phyloP scores from a whole-genome alignment of 2,797 vertebrate genomes.

The Bovichtus variegatus region DNA sequence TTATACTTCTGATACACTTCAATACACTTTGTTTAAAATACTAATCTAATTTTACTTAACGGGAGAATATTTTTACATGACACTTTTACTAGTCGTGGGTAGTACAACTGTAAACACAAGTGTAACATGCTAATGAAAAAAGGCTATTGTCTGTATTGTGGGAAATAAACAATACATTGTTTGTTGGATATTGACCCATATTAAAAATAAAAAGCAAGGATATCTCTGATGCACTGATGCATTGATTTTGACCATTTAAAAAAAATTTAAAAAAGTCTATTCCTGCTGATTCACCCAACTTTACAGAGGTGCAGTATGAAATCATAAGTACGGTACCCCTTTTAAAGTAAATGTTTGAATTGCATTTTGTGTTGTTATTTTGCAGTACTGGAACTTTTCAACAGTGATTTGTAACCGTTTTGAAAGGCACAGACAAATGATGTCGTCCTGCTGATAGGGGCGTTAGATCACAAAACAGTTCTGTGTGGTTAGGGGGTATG shows the following conservation, averaged over 20 bases:
- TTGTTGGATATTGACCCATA: conserved; percentile 5
- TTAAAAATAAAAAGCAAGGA: not conserved
- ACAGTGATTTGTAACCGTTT: not conserved
- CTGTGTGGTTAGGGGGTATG: no score
- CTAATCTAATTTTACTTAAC: not conserved
- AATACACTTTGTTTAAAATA: not conserved
- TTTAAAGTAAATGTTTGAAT: not conserved
- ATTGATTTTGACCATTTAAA: not conserved
- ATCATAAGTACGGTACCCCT: not conserved
- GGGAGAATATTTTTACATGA: not conserved
- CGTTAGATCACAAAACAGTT: no score
- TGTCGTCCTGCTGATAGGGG: no score
- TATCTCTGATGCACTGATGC: not conserved
- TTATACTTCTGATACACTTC: not conserved
- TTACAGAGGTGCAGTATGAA: not conserved
- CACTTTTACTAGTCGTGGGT: not conserved
- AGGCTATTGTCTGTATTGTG: not conserved
- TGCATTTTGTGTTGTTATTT: no score
- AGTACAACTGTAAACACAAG: not conserved
- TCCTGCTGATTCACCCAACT: not conserved
- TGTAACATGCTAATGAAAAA: not conserved
- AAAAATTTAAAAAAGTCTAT: not conserved
- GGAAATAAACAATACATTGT: not conserved
- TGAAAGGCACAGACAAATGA: not conserved
- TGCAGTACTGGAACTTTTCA: not conserved